Evolutionary conservation across 1,140 invertebrate species (phyloP), one percentile per base, ranked within the genome.

Genomic region (Rhopalosiphum maidis): DNA sequence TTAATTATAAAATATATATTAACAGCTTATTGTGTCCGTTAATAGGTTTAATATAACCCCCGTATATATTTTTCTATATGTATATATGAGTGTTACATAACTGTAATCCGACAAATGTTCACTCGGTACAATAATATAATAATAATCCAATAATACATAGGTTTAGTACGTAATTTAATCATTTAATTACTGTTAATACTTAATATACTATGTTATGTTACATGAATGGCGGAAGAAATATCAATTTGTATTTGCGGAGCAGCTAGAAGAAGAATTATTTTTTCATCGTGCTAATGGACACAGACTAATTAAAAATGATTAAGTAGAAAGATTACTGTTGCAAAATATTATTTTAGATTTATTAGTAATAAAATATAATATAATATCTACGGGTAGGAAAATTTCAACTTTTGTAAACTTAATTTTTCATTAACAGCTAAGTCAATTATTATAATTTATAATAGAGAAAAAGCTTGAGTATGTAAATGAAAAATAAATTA

Each of bases 311-410:
- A 77, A 77, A 77, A n/a, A 77, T 18, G 60, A 77, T 77, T 77
- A n/a, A 77, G 3, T 77, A n/a, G 30, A 77, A 77, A 35, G 60
- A 77, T 77, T 77, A 77, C n/a, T 77, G 30, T n/a, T 77, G 30
- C n/a, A 77, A 77, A 77, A 77, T n/a, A 77, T 77, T 77, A 35
- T n/a, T 77, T 68, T n/a, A 77, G 60, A 77, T 77, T 77, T 77
- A 77, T 77, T 68, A 68, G 22, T n/a, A 21, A 77, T 15, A 68
- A 1, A 46, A 46, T 51, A 68, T 11, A 46, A 46, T 51, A 51
- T 51, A 48, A n/a, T 68, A 68, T 68, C 60, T n/a, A 15, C 15
- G 5, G 60, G 15, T 77, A 30, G 15, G 15, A 77, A 77, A 15
- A 35, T n/a, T 77, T 77, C 11, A n/a, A n/a, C n/a, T n/a, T 68